These are phyloP conservation scores for Dynastes grantii DNA, from an alignment of 2,888 invertebrate species.

Conservation along the genomic window DNA sequence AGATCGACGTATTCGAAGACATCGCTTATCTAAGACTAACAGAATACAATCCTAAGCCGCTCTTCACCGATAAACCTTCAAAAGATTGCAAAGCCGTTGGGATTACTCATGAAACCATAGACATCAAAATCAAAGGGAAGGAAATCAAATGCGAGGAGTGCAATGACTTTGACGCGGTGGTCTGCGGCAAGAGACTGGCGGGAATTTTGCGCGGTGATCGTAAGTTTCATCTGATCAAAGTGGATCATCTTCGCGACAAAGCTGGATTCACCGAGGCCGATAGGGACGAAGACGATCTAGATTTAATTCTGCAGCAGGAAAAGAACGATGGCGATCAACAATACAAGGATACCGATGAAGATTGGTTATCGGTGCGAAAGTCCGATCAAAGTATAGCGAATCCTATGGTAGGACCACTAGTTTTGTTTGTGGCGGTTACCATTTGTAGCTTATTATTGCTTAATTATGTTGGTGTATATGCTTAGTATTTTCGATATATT, in stretches of 20 bases:
- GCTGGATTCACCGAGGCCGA: no score
- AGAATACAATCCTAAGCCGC: no score
- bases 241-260: no score
- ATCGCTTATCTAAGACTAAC: no score
- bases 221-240: not conserved
- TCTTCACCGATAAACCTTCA: no score
- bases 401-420: no score
- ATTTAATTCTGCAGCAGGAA: not conserved
- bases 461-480: not conserved
- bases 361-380: constrained; percentile 9
- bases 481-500: no score
- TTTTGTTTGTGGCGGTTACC: no score
- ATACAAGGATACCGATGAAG: not conserved
- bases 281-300: no score
- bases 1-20: no score
- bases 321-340: not conserved
- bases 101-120: no score
- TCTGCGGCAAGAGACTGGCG: not conserved
- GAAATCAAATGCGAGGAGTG: not conserved
- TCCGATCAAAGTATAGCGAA: not conserved
- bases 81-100: not conserved
- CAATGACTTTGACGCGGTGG: not conserved
- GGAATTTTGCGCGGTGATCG: not conserved
- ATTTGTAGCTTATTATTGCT: not conserved
- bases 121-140: no score